Base-by-base conservation (phyloP, 2,888 invertebrate species). In the Lepeophtheirus nordmannii region DNA sequence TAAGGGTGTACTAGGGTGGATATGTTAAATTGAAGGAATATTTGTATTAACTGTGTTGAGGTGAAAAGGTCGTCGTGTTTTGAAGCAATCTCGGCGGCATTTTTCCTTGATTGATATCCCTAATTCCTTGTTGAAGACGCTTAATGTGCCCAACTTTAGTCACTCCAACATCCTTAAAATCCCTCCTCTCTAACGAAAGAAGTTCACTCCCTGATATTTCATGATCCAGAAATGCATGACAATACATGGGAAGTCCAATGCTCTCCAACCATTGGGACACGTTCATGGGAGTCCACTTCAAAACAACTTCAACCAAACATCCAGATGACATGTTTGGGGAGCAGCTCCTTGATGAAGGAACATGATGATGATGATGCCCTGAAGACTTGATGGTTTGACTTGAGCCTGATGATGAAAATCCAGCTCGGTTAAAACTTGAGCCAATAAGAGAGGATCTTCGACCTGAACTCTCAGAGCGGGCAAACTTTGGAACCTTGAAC, bases 121-220 rank as follows among this genome's bases (percentile, higher is more conserved):
- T 88, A 69, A 93, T 89, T 23, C 89, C 91, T 75, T 91, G 89
- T 70, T 92, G 82, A 71, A 97, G 88, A 73, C 96, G 82, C 78
- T 96, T 96, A 39, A 94, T 85, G 75, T 96, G 96, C 0, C 96
- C 96, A 63, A 96, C 89, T 78, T 96, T 96, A 11, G 86, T 85
- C 65, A 96, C 86, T 10, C 94, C 94, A 59, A 96, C 80, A 70
- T 96, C 96, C 74, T 91, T 84, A 7, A 89, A 80, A 75, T 90
- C 89, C 17, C 69, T 79, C 64, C 93, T 79, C 2, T 91, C 91
- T 67, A 97, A 78, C 0, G 87, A 84, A 5, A 93, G 79, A 39
- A 96, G 79, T 74, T 94, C 94, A 41, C 86, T 81, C 1, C 94
- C 96, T 40, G 90, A 83, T 72, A 96, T 87, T 77, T 96, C 94